Base-by-base conservation (phyloP, 2,888 invertebrate genomes). In the Spodoptera exigua region DNA sequence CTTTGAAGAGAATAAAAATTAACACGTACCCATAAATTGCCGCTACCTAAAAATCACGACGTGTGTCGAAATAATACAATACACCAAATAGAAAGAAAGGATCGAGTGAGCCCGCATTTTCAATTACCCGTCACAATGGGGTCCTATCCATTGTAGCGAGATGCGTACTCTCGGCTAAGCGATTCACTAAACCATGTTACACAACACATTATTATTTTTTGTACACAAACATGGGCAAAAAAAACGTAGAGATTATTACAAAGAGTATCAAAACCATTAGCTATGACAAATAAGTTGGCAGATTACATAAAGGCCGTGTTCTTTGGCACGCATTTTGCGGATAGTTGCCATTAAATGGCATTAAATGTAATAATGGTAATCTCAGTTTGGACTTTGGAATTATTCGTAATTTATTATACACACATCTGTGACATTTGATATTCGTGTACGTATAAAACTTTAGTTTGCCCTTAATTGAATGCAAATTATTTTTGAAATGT, bases 71-170 rank as follows among this genome's bases (percentile, higher is more conserved):
- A 57, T 65, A 62, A 70, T 72, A 66, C 74, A 73, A 77, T 76
- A 76, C 27, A 5, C 27, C 7, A 9, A 27, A 27, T 27, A 74
- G 70, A 80, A 77, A 82, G 79, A 82, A 80, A 86, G 82, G 85
- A 85, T 82, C 86, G 89, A 90, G 89, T 85, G 86, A 83, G 70
- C 90, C 91, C 91, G 89, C 90, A 90, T 90, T 84, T 89, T 87
- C 89, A 85, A 89, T 91, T 87, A 88, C 81, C 75, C 76, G 59
- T 73, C 84, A 90, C 88, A 91, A 91, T 86, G 69, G 87, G 69
- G 61, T 68, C 74, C 78, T 70, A 11, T 52, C 68, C 80, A 85
- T 87, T 87, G 87, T 87, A 78, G 27, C 27, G 27, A 27, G 75
- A 80, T 79, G 78, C 82, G 83, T 81, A 84, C 82, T 85, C 76